These are phyloP conservation scores for Centrocercus urophasianus DNA, from an alignment of 2,113 vertebrate species.

Conservation along the genomic window DNA sequence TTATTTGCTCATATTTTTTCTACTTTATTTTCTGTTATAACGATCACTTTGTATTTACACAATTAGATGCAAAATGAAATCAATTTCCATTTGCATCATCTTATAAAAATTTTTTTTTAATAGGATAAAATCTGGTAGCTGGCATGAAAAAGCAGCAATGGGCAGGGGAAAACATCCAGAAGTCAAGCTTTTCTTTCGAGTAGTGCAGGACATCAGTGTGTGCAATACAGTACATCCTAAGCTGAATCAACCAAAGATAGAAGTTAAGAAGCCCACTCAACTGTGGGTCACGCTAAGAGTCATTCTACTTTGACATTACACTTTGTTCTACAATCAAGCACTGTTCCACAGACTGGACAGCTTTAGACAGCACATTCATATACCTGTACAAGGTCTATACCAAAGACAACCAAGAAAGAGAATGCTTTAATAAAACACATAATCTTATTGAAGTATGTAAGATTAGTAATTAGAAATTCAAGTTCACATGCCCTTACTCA, in stretches of 20 bases:
- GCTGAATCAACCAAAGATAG: background rate
- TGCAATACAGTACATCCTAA: background rate
- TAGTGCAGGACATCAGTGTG: background rate
- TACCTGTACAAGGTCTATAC: background rate
- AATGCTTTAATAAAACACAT: background rate
- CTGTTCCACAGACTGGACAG: background rate
- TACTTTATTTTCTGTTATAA: background rate
- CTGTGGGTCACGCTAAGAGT: fast-evolving
- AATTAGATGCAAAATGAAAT: background rate
- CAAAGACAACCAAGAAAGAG: background rate
- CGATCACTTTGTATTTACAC: background rate
- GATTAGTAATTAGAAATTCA: background rate
- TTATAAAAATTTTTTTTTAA: background rate
- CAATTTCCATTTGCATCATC: background rate
- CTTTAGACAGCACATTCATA: background rate
- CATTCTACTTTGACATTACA: background rate
- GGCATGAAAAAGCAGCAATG: background rate
- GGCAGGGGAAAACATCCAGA: background rate
- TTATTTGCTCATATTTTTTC: background rate
- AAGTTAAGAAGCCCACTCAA: background rate
- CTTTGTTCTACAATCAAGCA: background rate
- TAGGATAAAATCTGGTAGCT: background rate
- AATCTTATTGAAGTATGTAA: background rate
- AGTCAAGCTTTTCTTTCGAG: background rate
- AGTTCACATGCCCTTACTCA: background rate